Percentiles rank a stretch among this genome's conserved stretches.
Evolutionary conservation across 2,888 invertebrate species (phyloP).

Genomic region (Rhogogaster chlorosoma): DNA sequence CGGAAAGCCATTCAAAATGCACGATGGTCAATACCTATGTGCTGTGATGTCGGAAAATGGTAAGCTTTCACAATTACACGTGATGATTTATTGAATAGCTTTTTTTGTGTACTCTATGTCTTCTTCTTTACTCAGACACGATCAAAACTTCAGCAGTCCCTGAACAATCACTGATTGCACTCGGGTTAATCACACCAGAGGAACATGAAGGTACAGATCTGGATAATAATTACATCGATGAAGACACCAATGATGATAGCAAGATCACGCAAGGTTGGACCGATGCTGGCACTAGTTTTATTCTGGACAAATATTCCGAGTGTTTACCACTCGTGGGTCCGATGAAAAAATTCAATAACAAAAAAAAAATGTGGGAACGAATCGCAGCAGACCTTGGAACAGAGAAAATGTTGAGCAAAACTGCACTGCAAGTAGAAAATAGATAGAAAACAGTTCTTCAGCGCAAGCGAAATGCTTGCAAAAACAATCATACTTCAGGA

Average conservation of each 20-base stretch:
- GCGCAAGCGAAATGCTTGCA: background rate
- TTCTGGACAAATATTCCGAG: background rate
- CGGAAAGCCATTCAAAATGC: no score
- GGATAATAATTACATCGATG: no score
- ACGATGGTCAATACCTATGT: no score
- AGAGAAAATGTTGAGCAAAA: background rate
- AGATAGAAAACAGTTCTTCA: background rate
- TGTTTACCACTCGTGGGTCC: background rate
- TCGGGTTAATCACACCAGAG: background rate
- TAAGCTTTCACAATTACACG: background rate
- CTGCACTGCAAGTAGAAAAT: background rate
- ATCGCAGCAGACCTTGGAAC: background rate
- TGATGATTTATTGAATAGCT: background rate
- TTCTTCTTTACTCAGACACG: background rate
- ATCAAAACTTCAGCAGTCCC: constrained; percentile 1
- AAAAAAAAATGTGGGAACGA: background rate
- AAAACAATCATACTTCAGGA: background rate
- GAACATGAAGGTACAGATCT: background rate
- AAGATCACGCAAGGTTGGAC: background rate
- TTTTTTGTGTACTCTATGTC: background rate
- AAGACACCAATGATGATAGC: no score
- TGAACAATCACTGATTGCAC: no score
- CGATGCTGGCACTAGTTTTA: background rate
- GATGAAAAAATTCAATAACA: background rate
- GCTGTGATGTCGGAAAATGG: no score